These are phyloP conservation scores for Panzeria rudis DNA, from an alignment of 2,888 invertebrate genomes.

Conservation along the genomic window DNA sequence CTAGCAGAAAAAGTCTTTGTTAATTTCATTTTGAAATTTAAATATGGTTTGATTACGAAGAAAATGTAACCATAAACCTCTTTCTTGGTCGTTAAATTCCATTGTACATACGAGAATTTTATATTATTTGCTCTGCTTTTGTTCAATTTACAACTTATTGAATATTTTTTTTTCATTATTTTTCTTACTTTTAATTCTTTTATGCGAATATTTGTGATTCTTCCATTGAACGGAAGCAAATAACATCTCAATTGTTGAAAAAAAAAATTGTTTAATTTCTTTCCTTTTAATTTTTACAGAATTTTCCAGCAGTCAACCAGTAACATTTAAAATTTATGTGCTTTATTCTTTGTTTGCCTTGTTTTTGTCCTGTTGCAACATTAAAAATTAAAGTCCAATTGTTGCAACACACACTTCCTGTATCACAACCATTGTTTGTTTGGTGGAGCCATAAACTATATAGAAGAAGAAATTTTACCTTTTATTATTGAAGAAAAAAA, in stretches of 20 bases:
- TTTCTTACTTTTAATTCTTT: conserved; percentile 4
- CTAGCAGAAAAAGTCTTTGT: too few species aligned
- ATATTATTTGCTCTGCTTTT: not conserved
- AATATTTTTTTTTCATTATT: not conserved
- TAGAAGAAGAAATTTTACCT: conserved; percentile 26
- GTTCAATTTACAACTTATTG: not conserved
- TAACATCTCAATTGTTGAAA: conserved; percentile 35
- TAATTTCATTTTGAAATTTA: too few species aligned
- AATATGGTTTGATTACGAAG: too few species aligned
- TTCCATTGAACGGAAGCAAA: conserved; percentile 15
- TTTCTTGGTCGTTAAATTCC: too few species aligned
- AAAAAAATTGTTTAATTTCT: conserved; percentile 36
- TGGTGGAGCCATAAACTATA: conserved; percentile 13
- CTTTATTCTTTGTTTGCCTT: conserved; percentile 9
- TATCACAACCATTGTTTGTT: conserved; percentile 51
- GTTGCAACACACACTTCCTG: conserved; percentile 68
- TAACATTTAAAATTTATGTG: conserved; percentile 58
- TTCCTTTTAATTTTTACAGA: conserved; percentile 25
- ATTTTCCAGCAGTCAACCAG: conserved; percentile 35
- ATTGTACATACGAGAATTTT: not conserved
- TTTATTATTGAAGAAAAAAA: not conserved
- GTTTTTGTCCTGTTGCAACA: conserved; percentile 35
- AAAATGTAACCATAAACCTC: too few species aligned
- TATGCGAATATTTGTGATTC: conserved; percentile 4
- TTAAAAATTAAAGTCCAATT: conserved; percentile 62